These are phyloP conservation scores for Drosophila dunni DNA, from an alignment of 1,140 invertebrate species.

Conservation along the genomic window DNA sequence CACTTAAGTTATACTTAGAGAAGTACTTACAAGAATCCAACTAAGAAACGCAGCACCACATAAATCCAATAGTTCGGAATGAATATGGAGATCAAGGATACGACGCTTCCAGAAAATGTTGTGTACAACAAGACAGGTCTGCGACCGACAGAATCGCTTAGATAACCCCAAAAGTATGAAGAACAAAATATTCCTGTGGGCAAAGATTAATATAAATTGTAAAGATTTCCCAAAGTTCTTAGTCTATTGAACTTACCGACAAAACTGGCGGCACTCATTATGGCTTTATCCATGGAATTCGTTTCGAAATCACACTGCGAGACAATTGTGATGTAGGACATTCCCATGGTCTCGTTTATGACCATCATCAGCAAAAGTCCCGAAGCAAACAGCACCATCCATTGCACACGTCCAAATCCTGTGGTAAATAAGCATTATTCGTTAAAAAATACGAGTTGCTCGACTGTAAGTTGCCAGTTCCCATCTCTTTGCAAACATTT, in stretches of 20 bases:
- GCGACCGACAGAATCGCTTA: slow-evolving; percentile 89
- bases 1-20: too few species aligned
- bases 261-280: slow-evolving; percentile 79
- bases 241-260: slow-evolving; percentile 60
- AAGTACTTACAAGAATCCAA: slow-evolving; percentile 86
- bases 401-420: slow-evolving; percentile 75
- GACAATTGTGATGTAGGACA: slow-evolving; percentile 80
- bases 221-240: neutral
- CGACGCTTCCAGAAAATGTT: slow-evolving; percentile 57
- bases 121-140: slow-evolving; percentile 85
- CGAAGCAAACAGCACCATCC: slow-evolving; percentile 64
- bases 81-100: slow-evolving; percentile 85
- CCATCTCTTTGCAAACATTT: too few species aligned
- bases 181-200: slow-evolving; percentile 86
- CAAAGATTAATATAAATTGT: neutral
- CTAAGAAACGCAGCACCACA: slow-evolving; percentile 85
- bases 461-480: too few species aligned
- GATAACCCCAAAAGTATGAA: slow-evolving; percentile 88
- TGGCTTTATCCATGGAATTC: slow-evolving; percentile 77
- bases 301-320: slow-evolving; percentile 84
- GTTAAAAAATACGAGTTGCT: too few species aligned
- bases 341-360: slow-evolving; percentile 81
- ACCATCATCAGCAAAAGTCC: slow-evolving; percentile 79
- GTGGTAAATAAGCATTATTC: neutral
- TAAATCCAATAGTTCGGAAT: slow-evolving; percentile 86